Percentiles rank a stretch among this genome's conserved stretches.
These are phyloP conservation scores for Pardosa pseudoannulata DNA, from an alignment of 2,888 invertebrate species.

Conservation along the genomic window DNA sequence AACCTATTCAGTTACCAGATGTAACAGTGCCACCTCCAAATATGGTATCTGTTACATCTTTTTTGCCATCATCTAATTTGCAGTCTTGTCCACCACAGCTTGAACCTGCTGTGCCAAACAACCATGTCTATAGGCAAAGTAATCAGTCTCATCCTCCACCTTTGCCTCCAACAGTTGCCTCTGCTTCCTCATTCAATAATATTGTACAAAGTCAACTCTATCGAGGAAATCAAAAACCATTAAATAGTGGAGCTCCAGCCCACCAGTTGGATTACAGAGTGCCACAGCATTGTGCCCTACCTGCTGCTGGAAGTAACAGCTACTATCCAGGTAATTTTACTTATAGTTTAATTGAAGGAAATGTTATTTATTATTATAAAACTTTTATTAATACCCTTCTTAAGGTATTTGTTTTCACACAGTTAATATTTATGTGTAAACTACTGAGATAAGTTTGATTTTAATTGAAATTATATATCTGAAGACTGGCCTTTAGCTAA, in stretches of 20 bases:
- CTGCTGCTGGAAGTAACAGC: constrained; percentile 55
- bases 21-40: constrained; percentile 69
- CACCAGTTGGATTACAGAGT: constrained; percentile 70
- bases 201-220: constrained; percentile 68
- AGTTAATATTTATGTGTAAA: no score
- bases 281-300: constrained; percentile 66
- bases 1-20: constrained; percentile 64
- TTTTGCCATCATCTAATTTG: constrained; percentile 60
- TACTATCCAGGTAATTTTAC: constrained; percentile 64
- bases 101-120: constrained; percentile 69
- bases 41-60: constrained; percentile 69
- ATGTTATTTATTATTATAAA: no score
- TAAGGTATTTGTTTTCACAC: no score
- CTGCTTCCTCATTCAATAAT: constrained; percentile 54
- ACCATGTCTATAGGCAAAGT: constrained; percentile 50
- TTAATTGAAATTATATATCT: no score
- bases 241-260: constrained; percentile 47
- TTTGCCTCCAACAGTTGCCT: constrained; percentile 55
- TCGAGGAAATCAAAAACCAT: constrained; percentile 56
- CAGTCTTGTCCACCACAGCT: constrained; percentile 67
- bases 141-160: constrained; percentile 60
- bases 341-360: no score
- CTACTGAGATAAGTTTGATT: no score
- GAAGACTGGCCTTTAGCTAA: no score
- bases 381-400: no score